phyloP scores from a whole-genome alignment of 2,797 vertebrate genomes.

The Rhabdomys pumilio region DNA sequence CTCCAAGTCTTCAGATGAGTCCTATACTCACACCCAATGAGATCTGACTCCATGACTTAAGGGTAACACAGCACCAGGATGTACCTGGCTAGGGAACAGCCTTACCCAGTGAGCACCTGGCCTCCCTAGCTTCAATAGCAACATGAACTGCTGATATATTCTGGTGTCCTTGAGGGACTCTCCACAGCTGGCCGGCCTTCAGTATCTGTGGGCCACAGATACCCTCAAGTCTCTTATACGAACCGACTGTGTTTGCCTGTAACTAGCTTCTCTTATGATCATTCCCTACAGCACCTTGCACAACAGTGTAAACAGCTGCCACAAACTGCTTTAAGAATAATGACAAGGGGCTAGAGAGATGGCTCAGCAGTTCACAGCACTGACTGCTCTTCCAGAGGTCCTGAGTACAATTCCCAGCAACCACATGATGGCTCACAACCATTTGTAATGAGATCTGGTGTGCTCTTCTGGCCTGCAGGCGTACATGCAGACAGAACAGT shows the following conservation, averaged over 20 bases:
- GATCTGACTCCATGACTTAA: background rate
- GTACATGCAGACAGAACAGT: background rate
- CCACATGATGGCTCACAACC: background rate
- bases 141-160: background rate
- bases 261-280: background rate
- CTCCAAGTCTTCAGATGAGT: background rate
- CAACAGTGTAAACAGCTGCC: background rate
- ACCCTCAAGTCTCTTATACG: background rate
- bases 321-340: background rate
- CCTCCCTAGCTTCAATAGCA: background rate
- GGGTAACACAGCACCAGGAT: background rate
- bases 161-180: background rate
- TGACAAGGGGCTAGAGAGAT: background rate
- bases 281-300: background rate
- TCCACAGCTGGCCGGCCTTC: background rate
- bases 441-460: background rate
- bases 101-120: background rate
- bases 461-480: background rate
- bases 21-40: background rate
- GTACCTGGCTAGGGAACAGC: background rate
- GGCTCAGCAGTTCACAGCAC: background rate
- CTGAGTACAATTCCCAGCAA: background rate
- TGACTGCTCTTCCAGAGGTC: background rate
- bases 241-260: background rate
- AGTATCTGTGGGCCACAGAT: background rate